Evolutionary conservation across 2,797 vertebrate species (phyloP), one percentile per base, ranked within the genome.

Genomic region (Cheirogaleus major): DNA sequence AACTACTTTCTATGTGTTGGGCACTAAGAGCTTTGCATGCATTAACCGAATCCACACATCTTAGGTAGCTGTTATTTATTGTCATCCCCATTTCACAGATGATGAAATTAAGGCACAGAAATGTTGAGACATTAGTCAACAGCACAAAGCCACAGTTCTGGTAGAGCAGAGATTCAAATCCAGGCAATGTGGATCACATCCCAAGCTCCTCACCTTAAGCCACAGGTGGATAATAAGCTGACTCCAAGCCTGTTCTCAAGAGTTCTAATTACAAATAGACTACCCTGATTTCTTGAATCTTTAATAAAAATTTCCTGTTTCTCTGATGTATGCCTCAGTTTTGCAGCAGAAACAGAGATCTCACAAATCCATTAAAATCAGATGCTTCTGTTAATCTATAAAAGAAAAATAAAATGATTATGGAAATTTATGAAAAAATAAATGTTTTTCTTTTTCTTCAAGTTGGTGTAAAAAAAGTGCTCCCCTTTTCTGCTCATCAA

Each of bases 371-470:
- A 52, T 15, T 55, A 17, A 48, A 86, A 80, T 45, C 32, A 2
- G 2, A 55, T 72, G 59, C 38, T 80, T 65, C 55, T 95, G 55
- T 15, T 93, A 65, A 85, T 78, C 57, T 52, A 81, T 35, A 83
- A 93, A 87, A 81, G 80, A 65, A 81, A 93, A 78, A 79, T 27
- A 75, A 79, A 93, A 87, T 80, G 70, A 93, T 92, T 48, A 18
- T 41, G 5, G 18, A 93, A 95, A 73, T 73, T 35, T 6, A 78
- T 38, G 27, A 43, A 25, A 23, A 87, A 91, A 82, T 18, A n/a
- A 85, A 57, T 76, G 7, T 2, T 73, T 83, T 72, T 65, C 14
- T 4, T 85, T 89, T 90, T 35, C 30, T 61, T 41, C 41, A 75
- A 75, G 32, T 80, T 84, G 17, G 6, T 86, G 10, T 67, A 43